Conservation (phyloP, 2,113 vertebrate genomes). For the Mungos mungo region DNA sequence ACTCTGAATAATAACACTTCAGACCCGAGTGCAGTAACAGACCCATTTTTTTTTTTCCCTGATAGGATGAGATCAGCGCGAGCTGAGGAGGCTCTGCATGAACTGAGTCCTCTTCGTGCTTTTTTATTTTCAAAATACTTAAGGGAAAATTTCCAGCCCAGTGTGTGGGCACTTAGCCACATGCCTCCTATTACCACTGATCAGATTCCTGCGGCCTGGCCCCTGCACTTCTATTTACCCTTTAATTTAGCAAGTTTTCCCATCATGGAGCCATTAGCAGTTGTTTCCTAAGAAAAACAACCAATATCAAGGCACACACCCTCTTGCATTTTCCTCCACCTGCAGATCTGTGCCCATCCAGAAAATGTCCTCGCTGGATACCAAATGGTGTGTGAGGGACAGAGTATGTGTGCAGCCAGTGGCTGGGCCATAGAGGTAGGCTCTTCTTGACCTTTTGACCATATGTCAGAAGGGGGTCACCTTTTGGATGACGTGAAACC, state of each 20-base stretch:
- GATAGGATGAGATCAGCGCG: not conserved
- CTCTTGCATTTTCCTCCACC: not conserved
- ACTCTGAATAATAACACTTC: not conserved
- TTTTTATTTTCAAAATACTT: slow-evolving; percentile 44
- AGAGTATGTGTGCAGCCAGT: not conserved
- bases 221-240: not conserved
- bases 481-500: not conserved
- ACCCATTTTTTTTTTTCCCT: not conserved
- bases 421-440: not conserved
- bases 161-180: not conserved
- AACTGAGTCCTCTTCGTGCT: not conserved
- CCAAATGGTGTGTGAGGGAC: not conserved
- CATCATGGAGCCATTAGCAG: not conserved
- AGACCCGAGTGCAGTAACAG: not conserved
- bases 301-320: rapidly evolving
- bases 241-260: not conserved
- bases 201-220: not conserved
- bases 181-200: not conserved
- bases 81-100: not conserved
- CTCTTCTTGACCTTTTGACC: not conserved
- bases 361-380: not conserved
- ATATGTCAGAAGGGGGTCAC: not conserved
- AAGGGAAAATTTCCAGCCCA: not conserved
- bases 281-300: slow-evolving; percentile 41
- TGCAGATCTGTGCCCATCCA: not conserved